A percentile compares a stretch with the other conserved stretches of the same genome.
phyloP scores from a whole-genome alignment of 1,140 invertebrate genomes.

The Globodera ellingtonae region DNA sequence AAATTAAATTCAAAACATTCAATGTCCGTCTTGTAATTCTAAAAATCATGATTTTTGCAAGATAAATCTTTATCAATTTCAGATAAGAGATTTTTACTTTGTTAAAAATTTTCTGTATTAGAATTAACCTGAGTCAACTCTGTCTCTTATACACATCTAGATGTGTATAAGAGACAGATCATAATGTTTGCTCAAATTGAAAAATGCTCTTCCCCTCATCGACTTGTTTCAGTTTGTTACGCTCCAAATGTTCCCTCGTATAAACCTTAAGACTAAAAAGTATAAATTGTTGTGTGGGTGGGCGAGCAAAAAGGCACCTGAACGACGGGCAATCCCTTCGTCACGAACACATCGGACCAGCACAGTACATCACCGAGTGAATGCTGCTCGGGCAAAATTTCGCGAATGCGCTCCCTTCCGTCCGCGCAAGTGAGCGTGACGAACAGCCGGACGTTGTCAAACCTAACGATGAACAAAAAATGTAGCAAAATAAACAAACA shows the following conservation, averaged over 20 bases:
- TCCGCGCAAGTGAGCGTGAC: conserved; percentile 48
- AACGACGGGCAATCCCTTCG: conserved; percentile 49
- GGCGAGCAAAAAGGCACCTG: conserved; percentile 43
- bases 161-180: no score
- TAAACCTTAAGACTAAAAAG: conserved; percentile 30
- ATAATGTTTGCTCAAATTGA: not conserved
- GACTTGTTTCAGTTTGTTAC: not conserved
- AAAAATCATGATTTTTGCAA: no score
- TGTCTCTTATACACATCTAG: no score
- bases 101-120: no score
- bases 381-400: conserved; percentile 17
- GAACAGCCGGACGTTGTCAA: conserved; percentile 51
- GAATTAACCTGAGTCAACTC: no score
- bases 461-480: conserved; percentile 33
- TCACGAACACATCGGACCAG: conserved; percentile 38
- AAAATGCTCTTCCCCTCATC: not conserved
- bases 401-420: conserved; percentile 31
- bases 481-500: no score
- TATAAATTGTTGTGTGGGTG: conserved; percentile 14
- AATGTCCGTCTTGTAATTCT: no score
- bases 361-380: conserved; percentile 36
- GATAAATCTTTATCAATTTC: no score
- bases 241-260: conserved; percentile 29
- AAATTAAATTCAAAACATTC: no score
- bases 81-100: no score